A percentile compares a stretch with the other conserved stretches of the same genome.
These are phyloP conservation scores for Metalampra italica DNA, from an alignment of 2,888 invertebrate species.

Conservation along the genomic window DNA sequence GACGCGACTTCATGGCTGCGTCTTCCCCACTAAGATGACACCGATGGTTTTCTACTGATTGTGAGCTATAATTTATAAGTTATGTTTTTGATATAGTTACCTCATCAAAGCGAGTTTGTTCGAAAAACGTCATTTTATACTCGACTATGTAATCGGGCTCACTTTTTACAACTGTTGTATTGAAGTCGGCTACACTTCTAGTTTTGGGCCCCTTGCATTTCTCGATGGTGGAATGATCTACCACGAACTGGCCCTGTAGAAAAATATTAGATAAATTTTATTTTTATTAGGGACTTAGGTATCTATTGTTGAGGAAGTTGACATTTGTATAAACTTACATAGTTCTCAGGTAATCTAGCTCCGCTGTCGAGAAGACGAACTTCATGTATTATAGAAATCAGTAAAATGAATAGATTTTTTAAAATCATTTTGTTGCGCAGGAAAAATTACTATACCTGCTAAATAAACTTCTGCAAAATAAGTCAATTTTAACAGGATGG, in stretches of 20 bases:
- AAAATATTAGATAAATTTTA: too few relatives aligned
- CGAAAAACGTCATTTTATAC: background rate
- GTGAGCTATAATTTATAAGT: slow-evolving; percentile 9
- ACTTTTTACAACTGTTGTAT: background rate
- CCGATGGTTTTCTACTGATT: too few relatives aligned
- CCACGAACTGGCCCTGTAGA: background rate
- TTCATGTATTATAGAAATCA: background rate
- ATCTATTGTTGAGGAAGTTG: too few relatives aligned
- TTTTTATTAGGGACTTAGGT: too few relatives aligned
- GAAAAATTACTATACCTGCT: too few relatives aligned
- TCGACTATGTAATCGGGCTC: background rate
- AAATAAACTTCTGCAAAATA: too few relatives aligned
- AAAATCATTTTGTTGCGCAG: background rate
- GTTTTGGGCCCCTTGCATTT: background rate
- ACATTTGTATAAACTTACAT: background rate
- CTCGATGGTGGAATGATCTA: background rate
- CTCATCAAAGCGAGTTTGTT: background rate
- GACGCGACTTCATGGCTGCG: too few relatives aligned
- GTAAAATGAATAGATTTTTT: background rate
- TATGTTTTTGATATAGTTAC: background rate
- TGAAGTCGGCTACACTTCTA: background rate
- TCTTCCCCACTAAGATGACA: too few relatives aligned
- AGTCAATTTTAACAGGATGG: too few relatives aligned
- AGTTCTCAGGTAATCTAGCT: background rate
- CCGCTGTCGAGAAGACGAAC: background rate